Conservation (phyloP, 2,888 invertebrate genomes). For the Tetranychus truncatus region DNA sequence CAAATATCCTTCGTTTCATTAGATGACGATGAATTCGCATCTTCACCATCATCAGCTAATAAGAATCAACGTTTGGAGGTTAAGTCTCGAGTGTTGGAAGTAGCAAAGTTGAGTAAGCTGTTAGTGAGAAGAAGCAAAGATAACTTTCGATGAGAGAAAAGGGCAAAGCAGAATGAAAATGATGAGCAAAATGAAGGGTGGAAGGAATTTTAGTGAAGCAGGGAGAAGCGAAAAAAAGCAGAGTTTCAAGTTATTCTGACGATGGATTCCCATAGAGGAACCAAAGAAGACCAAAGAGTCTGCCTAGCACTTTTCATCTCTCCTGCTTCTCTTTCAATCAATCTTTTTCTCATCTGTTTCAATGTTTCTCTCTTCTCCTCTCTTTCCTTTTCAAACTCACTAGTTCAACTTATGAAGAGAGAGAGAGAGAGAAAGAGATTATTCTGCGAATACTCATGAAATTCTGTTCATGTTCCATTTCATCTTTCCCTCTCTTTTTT, state of each 20-base stretch:
- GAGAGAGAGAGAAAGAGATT: background rate
- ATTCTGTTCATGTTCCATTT: background rate
- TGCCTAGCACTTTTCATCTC: conserved; percentile 1
- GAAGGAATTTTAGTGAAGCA: no score
- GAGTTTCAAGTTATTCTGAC: background rate
- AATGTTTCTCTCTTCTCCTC: background rate
- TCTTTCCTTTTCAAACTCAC: background rate
- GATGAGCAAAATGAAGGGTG: background rate
- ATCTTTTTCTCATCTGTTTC: background rate
- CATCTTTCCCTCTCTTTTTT: background rate
- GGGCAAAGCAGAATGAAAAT: background rate
- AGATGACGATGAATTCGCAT: no score
- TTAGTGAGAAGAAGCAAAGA: background rate
- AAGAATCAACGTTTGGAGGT: no score
- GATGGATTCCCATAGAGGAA: background rate
- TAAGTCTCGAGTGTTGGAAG: no score
- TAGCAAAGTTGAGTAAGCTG: no score
- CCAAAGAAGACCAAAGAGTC: background rate
- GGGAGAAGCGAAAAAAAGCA: no score
- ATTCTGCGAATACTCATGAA: background rate
- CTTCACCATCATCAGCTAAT: no score
- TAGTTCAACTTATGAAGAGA: background rate
- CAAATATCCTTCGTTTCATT: no score
- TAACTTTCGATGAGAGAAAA: background rate
- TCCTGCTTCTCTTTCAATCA: background rate